Evolutionary conservation across 2,113 vertebrate species (phyloP).

Genomic region (Struthio camelus): DNA sequence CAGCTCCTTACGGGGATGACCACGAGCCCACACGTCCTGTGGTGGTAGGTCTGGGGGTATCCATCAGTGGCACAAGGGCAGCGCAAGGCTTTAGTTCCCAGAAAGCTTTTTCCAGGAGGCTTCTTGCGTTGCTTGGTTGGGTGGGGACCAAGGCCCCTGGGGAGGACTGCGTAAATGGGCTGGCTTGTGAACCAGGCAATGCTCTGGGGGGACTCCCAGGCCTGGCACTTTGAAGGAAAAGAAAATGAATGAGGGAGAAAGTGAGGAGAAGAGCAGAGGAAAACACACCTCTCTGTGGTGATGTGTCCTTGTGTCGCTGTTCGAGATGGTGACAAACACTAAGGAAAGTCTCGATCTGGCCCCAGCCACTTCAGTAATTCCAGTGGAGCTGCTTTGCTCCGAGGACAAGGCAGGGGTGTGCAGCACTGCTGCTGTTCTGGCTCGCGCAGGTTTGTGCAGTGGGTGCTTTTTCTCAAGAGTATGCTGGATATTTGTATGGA

Average conservation of each 20-base stretch:
- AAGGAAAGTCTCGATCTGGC: background rate
- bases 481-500: background rate
- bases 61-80: background rate
- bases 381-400: background rate
- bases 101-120: background rate
- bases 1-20: background rate
- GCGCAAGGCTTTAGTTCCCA: background rate
- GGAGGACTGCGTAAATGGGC: background rate
- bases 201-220: background rate
- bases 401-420: background rate
- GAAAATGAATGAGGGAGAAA: background rate
- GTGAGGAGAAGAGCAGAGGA: too few species aligned
- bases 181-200: fast-evolving
- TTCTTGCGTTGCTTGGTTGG: background rate
- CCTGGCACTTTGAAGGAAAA: background rate
- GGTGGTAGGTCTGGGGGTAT: background rate
- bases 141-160: background rate
- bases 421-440: background rate
- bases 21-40: background rate
- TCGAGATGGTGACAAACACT: background rate
- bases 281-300: background rate
- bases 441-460: background rate
- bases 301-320: background rate
- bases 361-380: background rate
- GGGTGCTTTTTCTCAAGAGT: background rate